phyloP scores from a whole-genome alignment of 2,888 invertebrate genomes.

The Hipparchia semele region DNA sequence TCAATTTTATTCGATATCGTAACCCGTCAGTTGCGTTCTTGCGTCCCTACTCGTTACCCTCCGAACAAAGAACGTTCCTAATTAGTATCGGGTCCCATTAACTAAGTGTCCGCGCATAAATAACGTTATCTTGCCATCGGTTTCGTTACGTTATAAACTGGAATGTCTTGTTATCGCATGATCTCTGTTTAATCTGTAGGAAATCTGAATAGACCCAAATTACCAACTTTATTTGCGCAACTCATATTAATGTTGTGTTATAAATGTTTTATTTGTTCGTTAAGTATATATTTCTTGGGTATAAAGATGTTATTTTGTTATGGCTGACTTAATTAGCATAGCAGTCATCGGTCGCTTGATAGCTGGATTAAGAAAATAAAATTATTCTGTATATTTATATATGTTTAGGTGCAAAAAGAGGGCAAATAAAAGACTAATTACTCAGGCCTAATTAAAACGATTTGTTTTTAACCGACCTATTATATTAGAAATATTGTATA shows the following conservation, averaged over 20 bases:
- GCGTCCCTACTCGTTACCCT: slow-evolving; percentile 32
- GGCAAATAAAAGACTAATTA: too few relatives aligned
- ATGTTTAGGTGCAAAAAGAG: too few relatives aligned
- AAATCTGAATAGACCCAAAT: slow-evolving; percentile 36
- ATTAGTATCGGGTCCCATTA: slow-evolving; percentile 50
- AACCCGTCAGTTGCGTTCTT: neutral
- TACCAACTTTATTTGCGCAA: slow-evolving; percentile 29
- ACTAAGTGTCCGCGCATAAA: slow-evolving; percentile 50
- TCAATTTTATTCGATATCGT: neutral
- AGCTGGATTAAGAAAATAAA: too few relatives aligned
- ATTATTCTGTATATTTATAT: too few relatives aligned
- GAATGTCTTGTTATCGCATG: slow-evolving; percentile 40
- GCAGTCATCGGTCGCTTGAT: too few relatives aligned
- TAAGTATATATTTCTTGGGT: neutral
- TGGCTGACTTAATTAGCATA: too few relatives aligned
- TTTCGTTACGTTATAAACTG: slow-evolving; percentile 44
- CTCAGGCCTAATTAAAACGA: too few relatives aligned
- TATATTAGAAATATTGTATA: too few relatives aligned
- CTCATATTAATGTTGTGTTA: slow-evolving; percentile 19
- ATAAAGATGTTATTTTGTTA: too few relatives aligned
- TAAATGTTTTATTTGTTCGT: slow-evolving; percentile 24
- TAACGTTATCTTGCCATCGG: slow-evolving; percentile 44
- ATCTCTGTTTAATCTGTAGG: slow-evolving; percentile 32
- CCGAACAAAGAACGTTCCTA: slow-evolving; percentile 49
- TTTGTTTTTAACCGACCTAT: too few relatives aligned